These are phyloP conservation scores for Trididemnum clinides DNA, from an alignment of 23 tunicate genomes.

Conservation along the genomic window DNA sequence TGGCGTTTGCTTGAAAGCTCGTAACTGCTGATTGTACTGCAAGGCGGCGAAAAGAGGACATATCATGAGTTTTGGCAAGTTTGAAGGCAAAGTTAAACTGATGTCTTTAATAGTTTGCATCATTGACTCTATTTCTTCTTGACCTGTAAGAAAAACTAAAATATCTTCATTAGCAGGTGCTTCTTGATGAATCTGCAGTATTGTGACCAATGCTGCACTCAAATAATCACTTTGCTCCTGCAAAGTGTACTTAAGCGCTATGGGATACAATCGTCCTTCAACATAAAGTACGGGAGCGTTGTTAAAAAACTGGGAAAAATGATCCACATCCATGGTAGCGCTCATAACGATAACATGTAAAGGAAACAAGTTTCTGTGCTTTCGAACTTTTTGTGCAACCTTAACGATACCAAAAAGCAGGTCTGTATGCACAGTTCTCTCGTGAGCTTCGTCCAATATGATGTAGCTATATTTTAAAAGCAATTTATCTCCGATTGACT, in stretches of 20 bases:
- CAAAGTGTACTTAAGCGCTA: slow-evolving; percentile 57
- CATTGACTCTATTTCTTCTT: slow-evolving; percentile 90
- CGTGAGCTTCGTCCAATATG: slow-evolving; percentile 95
- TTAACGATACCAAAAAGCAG: slow-evolving; percentile 86
- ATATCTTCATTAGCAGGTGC: slow-evolving; percentile 78
- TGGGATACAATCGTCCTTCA: slow-evolving; percentile 84
- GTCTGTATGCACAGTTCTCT: slow-evolving; percentile 91
- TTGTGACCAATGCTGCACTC: slow-evolving; percentile 42
- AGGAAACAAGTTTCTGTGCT: slow-evolving; percentile 13
- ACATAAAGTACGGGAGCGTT: slow-evolving; percentile 80
- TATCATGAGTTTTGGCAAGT: slow-evolving; percentile 48
- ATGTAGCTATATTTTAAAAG: slow-evolving; percentile 62
- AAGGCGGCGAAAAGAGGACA: slow-evolving; percentile 88
- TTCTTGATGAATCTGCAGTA: slow-evolving; percentile 76
- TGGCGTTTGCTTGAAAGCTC: slow-evolving; percentile 73
- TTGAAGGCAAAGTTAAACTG: slow-evolving; percentile 45
- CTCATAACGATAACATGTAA: slow-evolving; percentile 81
- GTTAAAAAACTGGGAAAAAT: slow-evolving; percentile 77
- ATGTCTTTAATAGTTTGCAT: slow-evolving; percentile 71
- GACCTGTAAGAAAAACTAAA: slow-evolving; percentile 90
- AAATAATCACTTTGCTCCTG: slow-evolving; percentile 64
- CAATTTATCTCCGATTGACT: slow-evolving; percentile 84
- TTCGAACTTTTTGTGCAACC: slow-evolving; percentile 66
- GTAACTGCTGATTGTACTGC: slow-evolving; percentile 71
- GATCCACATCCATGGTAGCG: slow-evolving; percentile 98